Percentiles rank a stretch among this genome's conserved stretches.
These are phyloP conservation scores for Eutolmus rufibarbis DNA, from an alignment of 2,888 invertebrate species.

Conservation along the genomic window DNA sequence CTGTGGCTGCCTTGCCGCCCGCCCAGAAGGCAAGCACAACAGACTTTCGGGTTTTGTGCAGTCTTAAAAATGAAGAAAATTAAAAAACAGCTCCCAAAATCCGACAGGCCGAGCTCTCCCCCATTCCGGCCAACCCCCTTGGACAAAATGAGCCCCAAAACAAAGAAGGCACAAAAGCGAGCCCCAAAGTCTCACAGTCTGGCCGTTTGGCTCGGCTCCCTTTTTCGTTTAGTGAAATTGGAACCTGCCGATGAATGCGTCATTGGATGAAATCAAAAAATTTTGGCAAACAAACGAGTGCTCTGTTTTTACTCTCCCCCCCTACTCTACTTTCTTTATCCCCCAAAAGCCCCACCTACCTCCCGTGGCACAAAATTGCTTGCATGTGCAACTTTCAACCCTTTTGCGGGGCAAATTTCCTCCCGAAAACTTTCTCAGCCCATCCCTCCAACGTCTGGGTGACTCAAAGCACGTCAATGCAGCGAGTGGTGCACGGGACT, in stretches of 20 bases:
- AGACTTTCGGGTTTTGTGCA: neutral
- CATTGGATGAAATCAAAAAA: neutral
- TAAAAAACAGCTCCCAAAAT: neutral
- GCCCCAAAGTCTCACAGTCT: neutral
- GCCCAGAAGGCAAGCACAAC: neutral
- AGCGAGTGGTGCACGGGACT: neutral
- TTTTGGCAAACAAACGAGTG: neutral
- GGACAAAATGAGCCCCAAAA: neutral
- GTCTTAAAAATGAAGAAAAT: conserved; percentile 29
- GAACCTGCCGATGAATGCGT: conserved; percentile 6
- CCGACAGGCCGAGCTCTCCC: neutral
- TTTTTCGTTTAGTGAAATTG: neutral
- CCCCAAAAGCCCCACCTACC: neutral
- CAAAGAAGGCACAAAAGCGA: neutral
- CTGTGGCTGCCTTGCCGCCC: neutral
- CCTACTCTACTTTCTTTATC: too few relatives aligned
- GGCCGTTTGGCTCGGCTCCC: neutral
- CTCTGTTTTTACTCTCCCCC: neutral
- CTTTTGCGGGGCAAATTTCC: neutral
- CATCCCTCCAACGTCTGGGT: neutral
- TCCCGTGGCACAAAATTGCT: neutral
- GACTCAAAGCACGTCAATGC: neutral
- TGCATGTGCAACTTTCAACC: neutral
- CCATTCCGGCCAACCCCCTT: neutral
- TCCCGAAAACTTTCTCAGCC: neutral